phyloP scores from a whole-genome alignment of 2,113 vertebrate genomes.

The Silurus glanis region DNA sequence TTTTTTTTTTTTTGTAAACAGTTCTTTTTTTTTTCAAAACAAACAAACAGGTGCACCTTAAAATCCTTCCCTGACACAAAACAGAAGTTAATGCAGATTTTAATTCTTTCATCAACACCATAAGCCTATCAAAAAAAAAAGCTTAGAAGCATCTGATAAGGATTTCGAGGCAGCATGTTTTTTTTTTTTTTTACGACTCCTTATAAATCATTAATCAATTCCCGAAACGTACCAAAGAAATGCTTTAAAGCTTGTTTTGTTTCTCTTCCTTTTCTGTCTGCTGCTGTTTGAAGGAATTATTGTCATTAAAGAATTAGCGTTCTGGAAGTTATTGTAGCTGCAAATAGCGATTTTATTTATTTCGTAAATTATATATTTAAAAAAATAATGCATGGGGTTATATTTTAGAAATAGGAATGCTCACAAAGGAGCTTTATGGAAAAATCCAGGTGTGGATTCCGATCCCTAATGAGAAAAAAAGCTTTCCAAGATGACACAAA shows the following conservation, averaged over 20 bases:
- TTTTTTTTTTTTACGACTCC: not conserved
- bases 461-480: not conserved
- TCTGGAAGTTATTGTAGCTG: not conserved
- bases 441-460: not conserved
- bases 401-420: not conserved
- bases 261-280: not conserved
- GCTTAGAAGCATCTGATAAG: conserved; percentile 1
- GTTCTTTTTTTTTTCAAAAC: not conserved
- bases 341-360: not conserved
- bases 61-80: not conserved
- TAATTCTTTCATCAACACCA: not conserved
- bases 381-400: not conserved
- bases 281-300: not conserved
- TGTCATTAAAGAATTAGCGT: not conserved
- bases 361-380: not conserved
- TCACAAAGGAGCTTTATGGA: not conserved
- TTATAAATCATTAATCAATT: not conserved
- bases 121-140: not conserved
- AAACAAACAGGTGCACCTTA: not conserved
- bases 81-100: not conserved
- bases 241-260: not conserved
- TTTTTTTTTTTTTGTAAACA: not conserved
- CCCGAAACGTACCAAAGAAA: not conserved
- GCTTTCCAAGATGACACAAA: not conserved
- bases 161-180: not conserved